Evolutionary conservation across 2,888 invertebrate genomes (phyloP).

Genomic region (Euplagia quadripunctaria): DNA sequence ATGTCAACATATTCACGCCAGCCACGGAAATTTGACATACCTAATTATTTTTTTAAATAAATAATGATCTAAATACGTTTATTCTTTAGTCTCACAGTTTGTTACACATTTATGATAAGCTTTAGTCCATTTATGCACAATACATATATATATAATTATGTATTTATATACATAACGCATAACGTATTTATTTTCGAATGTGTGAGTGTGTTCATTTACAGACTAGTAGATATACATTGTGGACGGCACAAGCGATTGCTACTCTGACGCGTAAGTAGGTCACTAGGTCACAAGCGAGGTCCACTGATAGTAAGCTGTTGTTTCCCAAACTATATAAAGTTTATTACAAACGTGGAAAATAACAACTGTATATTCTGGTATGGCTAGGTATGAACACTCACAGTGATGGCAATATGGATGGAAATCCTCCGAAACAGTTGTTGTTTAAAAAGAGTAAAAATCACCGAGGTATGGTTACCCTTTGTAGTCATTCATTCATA

Average conservation of each 20-base stretch:
- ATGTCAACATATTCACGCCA: too few relatives aligned
- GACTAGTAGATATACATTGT: slow-evolving; percentile 56
- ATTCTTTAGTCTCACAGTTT: slow-evolving; percentile 14
- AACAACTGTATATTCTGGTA: slow-evolving; percentile 18
- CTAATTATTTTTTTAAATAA: too few relatives aligned
- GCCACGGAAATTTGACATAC: too few relatives aligned
- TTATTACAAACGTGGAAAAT: slow-evolving; percentile 51
- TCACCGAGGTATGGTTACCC: neutral
- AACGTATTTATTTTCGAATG: slow-evolving; percentile 27
- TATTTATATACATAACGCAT: slow-evolving; percentile 23
- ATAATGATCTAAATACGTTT: slow-evolving; percentile 10
- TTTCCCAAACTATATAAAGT: slow-evolving; percentile 73
- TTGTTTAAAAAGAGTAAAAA: neutral
- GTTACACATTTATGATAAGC: slow-evolving; percentile 28
- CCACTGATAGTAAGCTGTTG: slow-evolving; percentile 76
- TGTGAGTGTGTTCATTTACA: slow-evolving; percentile 45
- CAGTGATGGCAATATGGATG: neutral
- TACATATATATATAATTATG: neutral
- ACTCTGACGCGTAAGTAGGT: slow-evolving; percentile 88
- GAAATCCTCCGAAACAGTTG: neutral
- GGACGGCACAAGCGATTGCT: slow-evolving; percentile 73
- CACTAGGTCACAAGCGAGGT: slow-evolving; percentile 89
- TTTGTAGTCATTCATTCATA: neutral
- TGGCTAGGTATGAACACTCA: neutral
- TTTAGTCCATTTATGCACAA: slow-evolving; percentile 33